These are phyloP conservation scores for Leucoraja erinaceus DNA, from an alignment of 2,113 vertebrate genomes.

Conservation along the genomic window DNA sequence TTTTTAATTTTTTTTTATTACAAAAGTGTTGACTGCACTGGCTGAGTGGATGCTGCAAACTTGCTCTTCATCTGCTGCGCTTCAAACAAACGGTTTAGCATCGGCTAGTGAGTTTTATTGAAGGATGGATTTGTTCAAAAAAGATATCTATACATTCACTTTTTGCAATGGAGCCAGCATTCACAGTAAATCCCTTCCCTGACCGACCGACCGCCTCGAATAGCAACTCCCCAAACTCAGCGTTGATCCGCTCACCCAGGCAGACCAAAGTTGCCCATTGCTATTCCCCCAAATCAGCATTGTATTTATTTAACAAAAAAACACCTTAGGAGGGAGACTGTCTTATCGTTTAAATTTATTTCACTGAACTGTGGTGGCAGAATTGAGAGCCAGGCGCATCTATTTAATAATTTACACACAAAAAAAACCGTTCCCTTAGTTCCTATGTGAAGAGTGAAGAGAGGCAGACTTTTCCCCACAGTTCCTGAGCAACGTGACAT, in stretches of 20 bases:
- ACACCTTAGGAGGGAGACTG: no score
- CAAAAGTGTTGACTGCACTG: slow-evolving; percentile 62
- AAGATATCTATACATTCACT: slow-evolving; percentile 26
- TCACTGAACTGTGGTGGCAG: neutral
- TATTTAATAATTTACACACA: neutral
- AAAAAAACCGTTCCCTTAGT: slow-evolving; percentile 2
- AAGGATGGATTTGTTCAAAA: slow-evolving; percentile 14
- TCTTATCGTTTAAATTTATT: neutral
- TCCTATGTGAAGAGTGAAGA: neutral
- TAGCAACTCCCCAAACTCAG: neutral
- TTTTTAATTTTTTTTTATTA: slow-evolving; percentile 46
- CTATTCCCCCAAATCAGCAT: neutral
- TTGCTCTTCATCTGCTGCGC: slow-evolving; percentile 44
- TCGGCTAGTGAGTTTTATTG: slow-evolving; percentile 19
- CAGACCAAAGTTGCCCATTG: no score
- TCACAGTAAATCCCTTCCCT: neutral
- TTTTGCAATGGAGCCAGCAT: slow-evolving; percentile 15
- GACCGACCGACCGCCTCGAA: neutral
- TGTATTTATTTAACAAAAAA: neutral
- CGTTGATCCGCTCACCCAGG: neutral
- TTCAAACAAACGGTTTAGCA: slow-evolving; percentile 9
- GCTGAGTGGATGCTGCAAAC: slow-evolving; percentile 49
- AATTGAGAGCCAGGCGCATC: neutral
- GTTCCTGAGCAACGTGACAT: neutral
- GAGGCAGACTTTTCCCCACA: neutral